Base-by-base conservation (phyloP, 2,888 invertebrate species). In the Colostygia pectinataria region DNA sequence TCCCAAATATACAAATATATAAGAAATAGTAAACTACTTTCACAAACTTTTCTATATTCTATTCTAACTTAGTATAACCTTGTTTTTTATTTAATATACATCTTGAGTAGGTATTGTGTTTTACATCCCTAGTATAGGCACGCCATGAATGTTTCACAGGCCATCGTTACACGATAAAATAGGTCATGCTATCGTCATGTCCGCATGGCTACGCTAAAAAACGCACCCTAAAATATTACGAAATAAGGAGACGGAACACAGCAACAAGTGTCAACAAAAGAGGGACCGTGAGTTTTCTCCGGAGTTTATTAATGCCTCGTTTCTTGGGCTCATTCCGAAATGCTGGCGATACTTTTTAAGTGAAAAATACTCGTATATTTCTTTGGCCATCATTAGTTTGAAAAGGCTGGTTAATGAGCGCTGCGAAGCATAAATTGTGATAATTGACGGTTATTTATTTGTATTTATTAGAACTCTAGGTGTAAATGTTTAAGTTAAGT, bases 191-290 rank as follows among this genome's bases (percentile, higher is more conserved):
- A 38, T 38, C 20, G 8, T 27, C 46, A 31, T 37, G 51, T 54
- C 36, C 52, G 15, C 37, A 33, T 31, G 27, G 27, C 23, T 47
- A 43, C 40, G 41, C 41, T 34, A 23, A 20, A 29, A 50, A 51
- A 49, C 8, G 33, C 36, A 53, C 46, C 34, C 33, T 48, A 47
- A 45, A 31, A 45, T 48, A 48, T 50, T 68, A 67, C 58, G 61
- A 67, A 64, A 66, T 57, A 63, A 53, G 57, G 61, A 53, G 55
- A 55, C 47, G 60, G 56, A 56, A 61, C 63, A 57, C 68, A 64
- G 80, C 82, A 83, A 83, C 81, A 83, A 81, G 82, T 83, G 71
- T 65, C 63, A 65, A 74, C 74, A 73, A 69, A 62, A 59, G 60
- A 57, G 53, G 66, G 55, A 65, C 62, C 52, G 63, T 37, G 62